Conservation (phyloP, 2,113 vertebrate genomes). For the Recurvirostra avosetta region DNA sequence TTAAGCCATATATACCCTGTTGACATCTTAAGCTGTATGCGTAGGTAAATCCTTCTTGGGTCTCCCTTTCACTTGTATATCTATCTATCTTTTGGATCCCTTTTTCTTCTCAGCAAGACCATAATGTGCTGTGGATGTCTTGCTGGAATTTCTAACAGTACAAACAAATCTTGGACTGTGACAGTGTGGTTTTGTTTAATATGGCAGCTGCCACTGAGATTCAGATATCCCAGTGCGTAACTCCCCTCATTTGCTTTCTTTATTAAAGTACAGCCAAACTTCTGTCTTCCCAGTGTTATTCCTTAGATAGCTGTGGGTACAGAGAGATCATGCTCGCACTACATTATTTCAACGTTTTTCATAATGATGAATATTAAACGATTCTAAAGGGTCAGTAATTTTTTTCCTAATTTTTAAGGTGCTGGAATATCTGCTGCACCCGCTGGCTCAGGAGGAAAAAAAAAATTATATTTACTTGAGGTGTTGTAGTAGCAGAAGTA, state of each 20-base stretch:
- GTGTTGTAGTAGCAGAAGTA: background rate
- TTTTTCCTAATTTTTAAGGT: background rate
- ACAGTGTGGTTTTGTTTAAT: background rate
- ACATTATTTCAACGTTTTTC: background rate
- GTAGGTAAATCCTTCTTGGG: background rate
- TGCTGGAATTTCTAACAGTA: background rate
- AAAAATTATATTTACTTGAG: background rate
- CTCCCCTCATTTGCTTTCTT: slow-evolving; percentile 39
- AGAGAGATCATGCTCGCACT: background rate
- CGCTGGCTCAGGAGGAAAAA: background rate
- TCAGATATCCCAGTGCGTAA: background rate
- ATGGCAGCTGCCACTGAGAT: slow-evolving; percentile 31
- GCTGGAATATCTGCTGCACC: background rate
- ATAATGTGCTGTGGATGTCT: background rate
- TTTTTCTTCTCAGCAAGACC: background rate
- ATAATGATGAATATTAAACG: background rate
- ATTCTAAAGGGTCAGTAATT: background rate
- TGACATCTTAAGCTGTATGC: background rate
- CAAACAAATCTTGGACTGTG: background rate
- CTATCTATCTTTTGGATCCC: background rate
- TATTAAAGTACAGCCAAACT: slow-evolving; percentile 25
- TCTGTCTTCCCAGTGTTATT: background rate
- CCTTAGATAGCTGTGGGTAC: background rate
- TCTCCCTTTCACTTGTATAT: background rate
- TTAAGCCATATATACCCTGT: background rate